Evolutionary conservation across 2,113 vertebrate genomes (phyloP).

Genomic region (Indri indri): DNA sequence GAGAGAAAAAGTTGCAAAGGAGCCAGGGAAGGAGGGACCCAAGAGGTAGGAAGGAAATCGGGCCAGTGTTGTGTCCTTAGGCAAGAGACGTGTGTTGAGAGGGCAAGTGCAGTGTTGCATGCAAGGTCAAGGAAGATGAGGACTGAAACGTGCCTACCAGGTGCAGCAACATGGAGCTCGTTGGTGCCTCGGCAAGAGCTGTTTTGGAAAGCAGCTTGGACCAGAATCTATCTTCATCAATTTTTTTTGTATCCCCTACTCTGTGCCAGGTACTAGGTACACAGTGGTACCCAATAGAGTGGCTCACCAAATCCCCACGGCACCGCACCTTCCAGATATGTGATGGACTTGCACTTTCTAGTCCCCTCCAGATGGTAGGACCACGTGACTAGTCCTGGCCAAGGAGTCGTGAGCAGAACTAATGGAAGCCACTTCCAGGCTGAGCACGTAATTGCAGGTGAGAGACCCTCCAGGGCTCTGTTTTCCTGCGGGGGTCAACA

Average conservation of each 20-base stretch:
- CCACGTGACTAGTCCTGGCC: not conserved
- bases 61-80: accelerated
- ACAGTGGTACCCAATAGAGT: not conserved
- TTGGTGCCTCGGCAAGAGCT: not conserved
- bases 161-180: not conserved
- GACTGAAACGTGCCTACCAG: not conserved
- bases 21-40: not conserved
- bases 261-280: too few relatives aligned
- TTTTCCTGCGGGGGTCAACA: not conserved
- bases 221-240: not conserved
- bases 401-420: not conserved
- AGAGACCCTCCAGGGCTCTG: not conserved
- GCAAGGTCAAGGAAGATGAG: not conserved
- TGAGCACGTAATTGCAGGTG: not conserved
- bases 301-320: not conserved
- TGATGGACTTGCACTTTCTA: not conserved
- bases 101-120: not conserved
- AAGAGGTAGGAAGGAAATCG: not conserved
- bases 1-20: not conserved
- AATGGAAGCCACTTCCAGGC: not conserved
- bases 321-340: not conserved
- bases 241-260: not conserved
- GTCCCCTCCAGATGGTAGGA: not conserved
- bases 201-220: not conserved
- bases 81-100: not conserved